Percentiles rank a stretch among this genome's conserved stretches.
Conservation (phyloP, 2,797 vertebrate genomes). For the Dromococcyx pavoninus region DNA sequence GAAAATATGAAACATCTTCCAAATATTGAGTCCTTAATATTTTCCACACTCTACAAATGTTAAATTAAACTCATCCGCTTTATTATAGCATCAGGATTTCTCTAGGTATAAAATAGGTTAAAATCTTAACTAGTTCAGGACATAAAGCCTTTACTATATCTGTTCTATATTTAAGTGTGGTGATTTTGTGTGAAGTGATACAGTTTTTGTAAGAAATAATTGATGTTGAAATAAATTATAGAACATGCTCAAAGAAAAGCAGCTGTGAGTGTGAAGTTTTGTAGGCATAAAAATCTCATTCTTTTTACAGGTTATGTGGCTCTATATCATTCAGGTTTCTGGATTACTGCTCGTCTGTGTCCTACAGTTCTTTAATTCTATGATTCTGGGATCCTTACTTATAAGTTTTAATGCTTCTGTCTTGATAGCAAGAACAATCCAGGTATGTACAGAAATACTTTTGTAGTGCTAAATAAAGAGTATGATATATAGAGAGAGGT, state of each 20-base stretch:
- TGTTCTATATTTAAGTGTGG: no score
- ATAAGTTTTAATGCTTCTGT: conserved; percentile 92
- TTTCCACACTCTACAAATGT: not conserved
- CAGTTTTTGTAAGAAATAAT: not conserved
- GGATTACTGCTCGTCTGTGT: conserved; percentile 88
- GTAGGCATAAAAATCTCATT: not conserved
- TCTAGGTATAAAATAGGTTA: not conserved
- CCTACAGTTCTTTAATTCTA: conserved; percentile 96
- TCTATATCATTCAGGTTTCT: conserved; percentile 87
- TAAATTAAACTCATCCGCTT: not conserved
- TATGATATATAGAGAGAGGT: not conserved
- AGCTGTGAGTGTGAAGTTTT: not conserved
- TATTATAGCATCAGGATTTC: not conserved
- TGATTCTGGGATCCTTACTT: conserved; percentile 93
- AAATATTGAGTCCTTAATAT: not conserved
- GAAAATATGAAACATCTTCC: not conserved
- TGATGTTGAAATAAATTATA: not conserved
- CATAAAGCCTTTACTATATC: no score
- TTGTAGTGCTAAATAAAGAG: not conserved
- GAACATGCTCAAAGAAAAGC: not conserved
- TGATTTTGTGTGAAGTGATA: not conserved
- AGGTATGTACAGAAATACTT: conserved; percentile 78
- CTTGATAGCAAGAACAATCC: conserved; percentile 85
- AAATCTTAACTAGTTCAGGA: not conserved
- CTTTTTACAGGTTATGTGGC: conserved; percentile 81